Conservation (phyloP, 1,140 invertebrate genomes). For the Trissolcus basalis region DNA sequence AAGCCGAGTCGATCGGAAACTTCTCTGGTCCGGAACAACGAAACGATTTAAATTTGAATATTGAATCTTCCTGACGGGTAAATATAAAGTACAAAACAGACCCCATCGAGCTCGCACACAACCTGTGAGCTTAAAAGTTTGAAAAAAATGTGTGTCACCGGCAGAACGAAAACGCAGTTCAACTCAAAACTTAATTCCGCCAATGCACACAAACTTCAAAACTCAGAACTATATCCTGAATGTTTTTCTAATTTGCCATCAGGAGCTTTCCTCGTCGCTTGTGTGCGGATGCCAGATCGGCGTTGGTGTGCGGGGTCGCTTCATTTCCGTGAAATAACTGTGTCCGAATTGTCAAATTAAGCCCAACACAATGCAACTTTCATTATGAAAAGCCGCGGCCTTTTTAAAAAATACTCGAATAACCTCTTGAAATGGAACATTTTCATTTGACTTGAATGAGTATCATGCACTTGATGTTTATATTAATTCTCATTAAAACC, state of each 20-base stretch:
- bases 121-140: conserved; percentile 10
- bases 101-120: not conserved
- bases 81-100: conserved; percentile 6
- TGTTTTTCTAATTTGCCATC: conserved; percentile 48
- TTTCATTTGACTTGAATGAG: not conserved
- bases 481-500: conserved; percentile 18
- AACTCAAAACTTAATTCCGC: conserved; percentile 31
- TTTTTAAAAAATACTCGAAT: conserved; percentile 10
- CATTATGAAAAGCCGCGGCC: conserved; percentile 7
- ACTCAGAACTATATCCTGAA: conserved; percentile 26
- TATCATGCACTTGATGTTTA: conserved; percentile 1
- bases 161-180: conserved; percentile 32
- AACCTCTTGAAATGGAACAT: not conserved
- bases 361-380: conserved; percentile 23
- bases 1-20: conserved; percentile 7
- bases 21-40: conserved; percentile 9
- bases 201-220: conserved; percentile 13
- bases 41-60: conserved; percentile 3
- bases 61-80: not conserved
- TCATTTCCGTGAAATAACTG: conserved; percentile 27
- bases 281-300: conserved; percentile 14
- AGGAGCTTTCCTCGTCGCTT: conserved; percentile 14
- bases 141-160: conserved; percentile 18
- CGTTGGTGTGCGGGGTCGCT: conserved; percentile 6
- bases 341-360: conserved; percentile 26